Conservation (phyloP, 2,797 vertebrate species). For the Morus bassanus region DNA sequence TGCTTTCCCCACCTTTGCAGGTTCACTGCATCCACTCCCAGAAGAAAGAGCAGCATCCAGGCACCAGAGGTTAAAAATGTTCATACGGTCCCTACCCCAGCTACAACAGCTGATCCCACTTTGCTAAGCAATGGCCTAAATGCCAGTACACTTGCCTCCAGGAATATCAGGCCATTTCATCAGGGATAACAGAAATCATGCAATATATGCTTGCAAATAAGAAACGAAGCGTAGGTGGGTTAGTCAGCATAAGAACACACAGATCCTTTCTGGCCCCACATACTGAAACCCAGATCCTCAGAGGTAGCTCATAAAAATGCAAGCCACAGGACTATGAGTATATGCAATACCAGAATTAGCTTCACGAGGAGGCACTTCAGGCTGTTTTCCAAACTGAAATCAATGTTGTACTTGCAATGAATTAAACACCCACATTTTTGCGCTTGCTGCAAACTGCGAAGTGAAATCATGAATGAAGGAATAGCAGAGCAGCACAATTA, state of each 20-base stretch:
- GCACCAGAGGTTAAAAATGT: not conserved
- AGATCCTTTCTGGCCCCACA: not conserved
- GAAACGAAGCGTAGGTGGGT: slow-evolving; percentile 18
- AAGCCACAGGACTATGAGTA: not conserved
- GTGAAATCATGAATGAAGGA: slow-evolving; percentile 17
- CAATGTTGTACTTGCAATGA: slow-evolving; percentile 3
- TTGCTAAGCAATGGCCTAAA: not conserved
- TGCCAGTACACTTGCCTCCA: not conserved
- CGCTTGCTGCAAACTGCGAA: not conserved
- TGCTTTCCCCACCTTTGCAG: not conserved
- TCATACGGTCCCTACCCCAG: not conserved
- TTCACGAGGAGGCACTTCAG: slow-evolving; percentile 24
- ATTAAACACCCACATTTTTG: not conserved
- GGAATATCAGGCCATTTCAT: not conserved
- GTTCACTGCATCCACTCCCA: fast-evolving
- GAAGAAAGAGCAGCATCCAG: not conserved
- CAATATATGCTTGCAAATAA: slow-evolving; percentile 59
- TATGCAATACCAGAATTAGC: slow-evolving; percentile 20
- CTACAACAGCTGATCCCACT: fast-evolving
- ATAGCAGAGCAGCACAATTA: not conserved
- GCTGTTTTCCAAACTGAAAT: slow-evolving; percentile 29
- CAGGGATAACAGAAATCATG: not conserved
- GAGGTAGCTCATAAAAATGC: slow-evolving; percentile 26
- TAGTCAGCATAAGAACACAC: slow-evolving; percentile 43
- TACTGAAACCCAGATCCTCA: not conserved